Evolutionary conservation across 2,888 invertebrate genomes (phyloP).

Genomic region (Melipona bicolor): DNA sequence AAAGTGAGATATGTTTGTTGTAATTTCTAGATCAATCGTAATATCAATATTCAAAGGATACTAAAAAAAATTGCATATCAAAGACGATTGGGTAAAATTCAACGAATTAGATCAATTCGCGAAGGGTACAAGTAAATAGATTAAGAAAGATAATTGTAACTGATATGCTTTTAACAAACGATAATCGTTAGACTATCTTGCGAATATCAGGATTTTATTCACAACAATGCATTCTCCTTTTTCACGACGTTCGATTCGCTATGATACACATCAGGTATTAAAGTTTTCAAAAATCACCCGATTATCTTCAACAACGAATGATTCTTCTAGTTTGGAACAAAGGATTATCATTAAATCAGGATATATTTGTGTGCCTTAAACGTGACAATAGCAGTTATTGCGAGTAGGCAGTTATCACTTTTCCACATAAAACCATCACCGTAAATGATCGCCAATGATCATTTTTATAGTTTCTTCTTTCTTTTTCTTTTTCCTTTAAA

Average conservation of each 20-base stretch:
- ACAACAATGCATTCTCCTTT: conserved; percentile 5
- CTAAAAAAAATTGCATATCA: conserved; percentile 9
- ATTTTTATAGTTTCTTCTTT: conserved; percentile 8
- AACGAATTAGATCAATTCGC: not conserved
- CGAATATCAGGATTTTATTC: conserved; percentile 25
- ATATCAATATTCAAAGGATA: conserved; percentile 19
- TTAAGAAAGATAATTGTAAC: conserved; percentile 40
- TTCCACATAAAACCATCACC: conserved; percentile 21
- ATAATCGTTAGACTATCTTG: conserved; percentile 15
- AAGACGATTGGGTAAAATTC: not conserved
- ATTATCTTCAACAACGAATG: conserved; percentile 23
- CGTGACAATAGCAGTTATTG: conserved; percentile 62
- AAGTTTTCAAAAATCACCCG: conserved; percentile 23
- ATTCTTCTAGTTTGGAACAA: conserved; percentile 21
- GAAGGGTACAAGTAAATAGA: conserved; percentile 23
- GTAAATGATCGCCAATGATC: conserved; percentile 18
- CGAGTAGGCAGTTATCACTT: conserved; percentile 52
- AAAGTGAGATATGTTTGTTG: conserved; percentile 46
- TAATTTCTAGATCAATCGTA: not conserved
- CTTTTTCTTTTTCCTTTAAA: conserved; percentile 6
- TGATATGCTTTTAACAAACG: conserved; percentile 53
- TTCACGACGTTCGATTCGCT: conserved; percentile 16
- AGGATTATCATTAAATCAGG: conserved; percentile 35
- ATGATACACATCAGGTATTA: conserved; percentile 54
- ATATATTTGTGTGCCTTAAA: conserved; percentile 18